Evolutionary conservation across 2,113 vertebrate genomes (phyloP).

Genomic region (Solea senegalensis): DNA sequence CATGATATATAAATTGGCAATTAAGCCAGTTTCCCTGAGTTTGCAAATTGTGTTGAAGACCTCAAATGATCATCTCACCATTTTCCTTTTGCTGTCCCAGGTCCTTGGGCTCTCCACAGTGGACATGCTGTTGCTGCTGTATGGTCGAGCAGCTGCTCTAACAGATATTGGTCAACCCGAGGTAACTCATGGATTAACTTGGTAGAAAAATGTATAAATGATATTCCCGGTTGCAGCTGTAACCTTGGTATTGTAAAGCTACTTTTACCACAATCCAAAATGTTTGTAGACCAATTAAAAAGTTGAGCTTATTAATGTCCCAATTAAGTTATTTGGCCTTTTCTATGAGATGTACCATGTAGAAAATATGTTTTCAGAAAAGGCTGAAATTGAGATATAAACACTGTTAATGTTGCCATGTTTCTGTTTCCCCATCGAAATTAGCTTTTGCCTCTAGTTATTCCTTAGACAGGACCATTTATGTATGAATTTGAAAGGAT

Average conservation of each 20-base stretch:
- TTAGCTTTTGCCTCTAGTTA: not conserved
- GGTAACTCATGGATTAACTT: conserved; percentile 72
- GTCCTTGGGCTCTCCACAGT: conserved; percentile 81
- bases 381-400: not conserved
- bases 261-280: not conserved
- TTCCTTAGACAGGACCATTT: not conserved
- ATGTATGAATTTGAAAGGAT: not conserved
- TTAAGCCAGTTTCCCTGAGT: not conserved
- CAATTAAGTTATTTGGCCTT: not conserved
- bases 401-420: not conserved
- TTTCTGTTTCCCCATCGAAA: not conserved
- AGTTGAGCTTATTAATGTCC: not conserved
- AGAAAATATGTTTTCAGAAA: not conserved
- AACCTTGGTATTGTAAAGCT: no score
- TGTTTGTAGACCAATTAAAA: no score
- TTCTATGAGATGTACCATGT: not conserved
- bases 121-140: conserved; percentile 86
- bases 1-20: not conserved
- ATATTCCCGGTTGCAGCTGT: not conserved
- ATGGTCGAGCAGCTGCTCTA: conserved; percentile 86
- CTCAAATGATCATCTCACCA: not conserved
- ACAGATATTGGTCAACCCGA: conserved; percentile 89
- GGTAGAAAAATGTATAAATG: not conserved
- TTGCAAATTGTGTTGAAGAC: not conserved
- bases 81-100: conserved; percentile 63